Evolutionary conservation across 2,797 vertebrate species (phyloP), one percentile per base, ranked within the genome.

Genomic region (Darevskia mixta): DNA sequence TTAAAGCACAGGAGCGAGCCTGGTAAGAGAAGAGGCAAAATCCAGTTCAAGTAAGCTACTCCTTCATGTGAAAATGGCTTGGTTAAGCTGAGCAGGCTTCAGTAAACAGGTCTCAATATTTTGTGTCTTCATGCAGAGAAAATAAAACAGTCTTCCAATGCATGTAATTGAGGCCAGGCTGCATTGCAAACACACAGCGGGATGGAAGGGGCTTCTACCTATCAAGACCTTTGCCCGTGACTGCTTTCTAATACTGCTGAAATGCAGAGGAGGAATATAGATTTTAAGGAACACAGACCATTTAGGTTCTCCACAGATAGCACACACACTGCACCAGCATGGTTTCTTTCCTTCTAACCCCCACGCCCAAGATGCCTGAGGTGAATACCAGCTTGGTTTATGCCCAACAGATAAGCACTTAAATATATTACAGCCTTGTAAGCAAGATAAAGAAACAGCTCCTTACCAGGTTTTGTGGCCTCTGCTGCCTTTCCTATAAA

Each of bases 91-190:
- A 88, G 84, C 79, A 64, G 72, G 13, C 90, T 86, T 38, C 72
- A 55, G 27, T 81, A 66, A 86, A 86, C 55, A 79, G 2, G 32
- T 49, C 72, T 25, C 27, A 85, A 81, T 78, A 82, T 45, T 93
- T 92, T 8, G 49, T 3, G n/a, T 83, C 82, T 94, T 88, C 20
- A 27, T 27, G 72, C 73, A 10, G 20, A 72, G 3, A 45, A 91
- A 84, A 87, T 89, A 87, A 64, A 84, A 41, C 2, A 90, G 76
- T 85, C 92, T 94, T 91, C 45, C 91, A 4, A 69, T 82, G 29
- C 61, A 90, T 88, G 72, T 76, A 89, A 3, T 49, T 18, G 4
- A 73, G 23, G 87, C 15, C 84, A 85, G 35, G 27, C 7, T 86
- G 2, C 64, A 69, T 2, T 0, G 0, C 35, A 88, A 89, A 17